phyloP scores from a whole-genome alignment of 2,113 vertebrate genomes.

The Ginglymostoma cirratum region DNA sequence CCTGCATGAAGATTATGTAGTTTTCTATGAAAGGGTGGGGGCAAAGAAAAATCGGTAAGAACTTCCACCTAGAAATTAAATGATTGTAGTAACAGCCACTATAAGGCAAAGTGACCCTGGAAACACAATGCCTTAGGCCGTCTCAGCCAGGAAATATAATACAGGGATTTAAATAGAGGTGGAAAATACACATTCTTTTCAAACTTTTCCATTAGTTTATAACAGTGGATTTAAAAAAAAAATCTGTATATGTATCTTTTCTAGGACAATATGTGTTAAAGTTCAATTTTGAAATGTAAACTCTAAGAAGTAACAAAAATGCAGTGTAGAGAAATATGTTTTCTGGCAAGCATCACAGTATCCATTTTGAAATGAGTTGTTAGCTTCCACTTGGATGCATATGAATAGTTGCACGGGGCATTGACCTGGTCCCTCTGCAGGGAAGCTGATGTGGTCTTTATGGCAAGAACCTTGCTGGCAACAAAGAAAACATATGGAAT shows the following conservation, averaged over 20 bases:
- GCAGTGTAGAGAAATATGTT: slow-evolving; percentile 1
- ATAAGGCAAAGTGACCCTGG: not conserved
- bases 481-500: slow-evolving; percentile 56
- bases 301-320: not conserved
- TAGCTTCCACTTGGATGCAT: slow-evolving; percentile 32
- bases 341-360: slow-evolving; percentile 35
- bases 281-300: not conserved
- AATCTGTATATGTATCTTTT: not conserved
- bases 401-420: slow-evolving; percentile 44
- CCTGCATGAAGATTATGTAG: not conserved
- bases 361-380: slow-evolving; percentile 37
- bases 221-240: not conserved
- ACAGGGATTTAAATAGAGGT: not conserved
- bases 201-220: not conserved
- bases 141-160: not conserved
- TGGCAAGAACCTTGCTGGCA: slow-evolving; percentile 50
- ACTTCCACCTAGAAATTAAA: not conserved
- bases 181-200: not conserved
- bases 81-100: not conserved
- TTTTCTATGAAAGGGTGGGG: not conserved
- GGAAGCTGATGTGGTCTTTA: slow-evolving; percentile 46
- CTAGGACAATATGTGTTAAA: not conserved
- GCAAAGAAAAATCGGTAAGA: not conserved
- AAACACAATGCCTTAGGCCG: not conserved
- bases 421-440: slow-evolving; percentile 51